Evolutionary conservation across 2,888 invertebrate genomes (phyloP), one percentile per base, ranked within the genome.

Genomic region (Amblyjoppa proteus): DNA sequence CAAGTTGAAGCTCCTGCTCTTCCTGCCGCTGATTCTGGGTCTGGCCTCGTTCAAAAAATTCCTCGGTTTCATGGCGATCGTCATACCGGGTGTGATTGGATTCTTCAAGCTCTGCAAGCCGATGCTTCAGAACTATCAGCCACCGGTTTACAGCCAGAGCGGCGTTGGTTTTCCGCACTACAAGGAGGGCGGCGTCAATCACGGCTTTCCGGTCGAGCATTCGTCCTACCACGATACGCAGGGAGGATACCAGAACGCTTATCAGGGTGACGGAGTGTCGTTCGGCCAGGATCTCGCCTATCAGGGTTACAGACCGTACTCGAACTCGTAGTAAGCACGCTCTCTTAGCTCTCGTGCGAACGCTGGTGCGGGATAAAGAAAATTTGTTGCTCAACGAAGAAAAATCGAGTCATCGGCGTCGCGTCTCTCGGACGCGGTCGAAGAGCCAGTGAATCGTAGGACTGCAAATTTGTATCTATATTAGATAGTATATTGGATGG

Each of bases 31-130:
- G 88, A 97, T 98, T 88, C 95, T 98, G 69, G 98, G 98, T 1
- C 95, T 98, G 88, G 97, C 96, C 41, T 97, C 98, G 73, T 97
- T 98, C 92, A 97, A 98, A 94, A 98, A 98, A 92, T 95, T 98
- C 93, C 95, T 98, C 0, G 97, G 97, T 64, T 96, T 98, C 93
- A 95, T 97, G 91, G 97, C 97, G 13, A 96, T 98, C 45, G 95
- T 97, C 56, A 95, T 98, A 86, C 98, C 98, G 78, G 97, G 97
- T 87, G 94, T 97, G 0, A 97, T 98, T 90, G 98, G 97, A 45
- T 98, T 97, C 95, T 97, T 97, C 94, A 97, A 97, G 92, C 95
- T 98, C 89, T 98, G 97, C 95, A 97, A 97, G 89, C 97, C 97
- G 0, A 95, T 96, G 89, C 92, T 96, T 13, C 95, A 95, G 3